These are phyloP conservation scores for Chaetogeoica ovagalla DNA, from an alignment of 2,888 invertebrate species.

Conservation along the genomic window DNA sequence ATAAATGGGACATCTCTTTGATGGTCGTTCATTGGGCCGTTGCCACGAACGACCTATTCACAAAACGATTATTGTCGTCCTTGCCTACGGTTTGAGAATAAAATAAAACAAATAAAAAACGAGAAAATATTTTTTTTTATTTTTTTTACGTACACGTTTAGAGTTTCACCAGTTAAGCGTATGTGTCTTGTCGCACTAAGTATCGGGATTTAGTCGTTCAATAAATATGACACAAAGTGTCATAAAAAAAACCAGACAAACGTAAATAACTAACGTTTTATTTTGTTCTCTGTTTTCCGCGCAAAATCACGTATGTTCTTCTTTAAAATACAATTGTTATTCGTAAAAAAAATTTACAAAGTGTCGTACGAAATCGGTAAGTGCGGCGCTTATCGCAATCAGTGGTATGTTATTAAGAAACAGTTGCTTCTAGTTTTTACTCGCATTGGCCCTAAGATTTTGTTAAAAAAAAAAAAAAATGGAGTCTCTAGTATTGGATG, in stretches of 20 bases:
- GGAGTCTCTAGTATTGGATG: no score
- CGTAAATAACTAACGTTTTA: conserved; percentile 2
- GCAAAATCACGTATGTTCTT: neutral
- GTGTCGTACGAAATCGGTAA: no score
- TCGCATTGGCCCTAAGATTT: no score
- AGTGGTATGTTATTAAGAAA: no score
- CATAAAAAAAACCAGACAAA: neutral
- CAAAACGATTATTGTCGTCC: conserved; percentile 26
- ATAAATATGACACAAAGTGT: conserved; percentile 2
- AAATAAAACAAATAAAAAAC: conserved; percentile 33
- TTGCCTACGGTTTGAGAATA: neutral
- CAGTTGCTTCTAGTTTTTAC: no score
- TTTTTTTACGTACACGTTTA: neutral
- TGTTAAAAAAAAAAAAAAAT: no score
- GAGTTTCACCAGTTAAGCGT: conserved; percentile 8
- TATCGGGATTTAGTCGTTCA: conserved; percentile 29
- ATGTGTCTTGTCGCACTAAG: conserved; percentile 17
- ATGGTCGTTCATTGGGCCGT: conserved; percentile 22
- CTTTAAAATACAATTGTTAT: no score
- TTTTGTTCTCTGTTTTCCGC: neutral
- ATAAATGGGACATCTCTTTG: neutral
- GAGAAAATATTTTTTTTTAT: conserved; percentile 22
- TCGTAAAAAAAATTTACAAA: no score
- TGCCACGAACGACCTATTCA: conserved; percentile 30
- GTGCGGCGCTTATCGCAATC: no score